Conservation (phyloP, 2,797 vertebrate genomes). For the Acanthurus tractus region DNA sequence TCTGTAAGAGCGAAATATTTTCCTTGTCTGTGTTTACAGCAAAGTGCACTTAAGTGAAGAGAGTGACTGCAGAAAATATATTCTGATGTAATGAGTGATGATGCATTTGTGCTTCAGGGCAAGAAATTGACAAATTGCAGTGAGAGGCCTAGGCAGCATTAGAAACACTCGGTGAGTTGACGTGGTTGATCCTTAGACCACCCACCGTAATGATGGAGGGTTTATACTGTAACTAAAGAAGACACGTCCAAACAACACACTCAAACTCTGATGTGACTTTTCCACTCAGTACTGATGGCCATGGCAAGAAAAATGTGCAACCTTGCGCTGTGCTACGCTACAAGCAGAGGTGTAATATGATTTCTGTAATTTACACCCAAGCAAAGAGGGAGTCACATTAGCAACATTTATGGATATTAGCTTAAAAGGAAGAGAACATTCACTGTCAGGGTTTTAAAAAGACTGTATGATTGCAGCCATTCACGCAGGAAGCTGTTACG, state of each 20-base stretch:
- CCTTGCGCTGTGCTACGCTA: constrained; percentile 4
- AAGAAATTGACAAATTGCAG: constrained; percentile 32
- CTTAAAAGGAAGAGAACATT: constrained; percentile 59
- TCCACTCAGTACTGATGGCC: constrained; percentile 30
- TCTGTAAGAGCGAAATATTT: background rate
- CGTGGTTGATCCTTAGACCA: constrained; percentile 31
- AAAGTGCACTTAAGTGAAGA: background rate
- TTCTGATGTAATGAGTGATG: constrained; percentile 17
- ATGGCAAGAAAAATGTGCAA: constrained; percentile 22
- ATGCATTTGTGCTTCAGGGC: constrained; percentile 12
- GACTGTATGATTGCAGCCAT: constrained; percentile 71
- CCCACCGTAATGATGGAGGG: constrained; percentile 30
- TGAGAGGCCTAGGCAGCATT: constrained; percentile 22
- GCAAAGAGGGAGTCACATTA: constrained; percentile 52
- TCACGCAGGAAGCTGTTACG: constrained; percentile 67
- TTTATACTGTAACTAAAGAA: constrained; percentile 20
- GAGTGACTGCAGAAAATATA: constrained; percentile 13
- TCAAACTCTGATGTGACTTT: constrained; percentile 39
- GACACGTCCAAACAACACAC: constrained; percentile 44
- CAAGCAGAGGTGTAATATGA: constrained; percentile 30
- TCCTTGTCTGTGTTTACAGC: background rate
- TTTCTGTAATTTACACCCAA: constrained; percentile 47
- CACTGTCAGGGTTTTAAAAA: constrained; percentile 61
- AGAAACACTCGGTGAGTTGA: constrained; percentile 28
- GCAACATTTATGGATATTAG: constrained; percentile 61